Conservation (phyloP, 1,140 invertebrate genomes). For the Drosophila navojoa region DNA sequence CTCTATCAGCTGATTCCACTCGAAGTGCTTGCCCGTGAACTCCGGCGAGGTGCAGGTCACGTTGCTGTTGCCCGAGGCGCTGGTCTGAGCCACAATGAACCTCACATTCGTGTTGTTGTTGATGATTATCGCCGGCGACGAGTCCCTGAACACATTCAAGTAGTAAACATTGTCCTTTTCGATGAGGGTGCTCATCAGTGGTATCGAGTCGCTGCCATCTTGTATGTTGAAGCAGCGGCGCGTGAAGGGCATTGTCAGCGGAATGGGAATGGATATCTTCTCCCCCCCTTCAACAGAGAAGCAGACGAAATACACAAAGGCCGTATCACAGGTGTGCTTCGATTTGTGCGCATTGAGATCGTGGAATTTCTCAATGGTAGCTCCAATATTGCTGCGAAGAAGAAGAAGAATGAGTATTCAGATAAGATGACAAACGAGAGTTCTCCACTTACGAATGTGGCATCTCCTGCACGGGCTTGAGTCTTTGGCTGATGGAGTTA, state of each 20-base stretch:
- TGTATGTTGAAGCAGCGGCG: constrained; percentile 77
- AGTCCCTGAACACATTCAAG: constrained; percentile 71
- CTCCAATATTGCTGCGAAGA: constrained; percentile 47
- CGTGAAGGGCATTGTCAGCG: constrained; percentile 63
- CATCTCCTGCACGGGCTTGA: neutral
- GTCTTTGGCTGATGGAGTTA: constrained; percentile 15
- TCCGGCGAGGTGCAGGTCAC: constrained; percentile 69
- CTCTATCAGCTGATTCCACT: constrained; percentile 72
- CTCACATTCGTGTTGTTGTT: constrained; percentile 72
- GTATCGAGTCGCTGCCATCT: constrained; percentile 60
- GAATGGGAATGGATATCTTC: constrained; percentile 74
- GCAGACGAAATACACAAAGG: constrained; percentile 73
- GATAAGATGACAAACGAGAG: too few species aligned
- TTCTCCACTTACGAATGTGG: constrained; percentile 35
- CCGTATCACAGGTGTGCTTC: constrained; percentile 67
- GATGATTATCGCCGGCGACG: constrained; percentile 62
- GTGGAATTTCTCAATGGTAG: constrained; percentile 58
- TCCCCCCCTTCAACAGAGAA: constrained; percentile 41
- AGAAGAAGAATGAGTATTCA: neutral
- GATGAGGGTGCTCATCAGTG: constrained; percentile 66
- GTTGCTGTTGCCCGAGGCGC: constrained; percentile 73
- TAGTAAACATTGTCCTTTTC: constrained; percentile 75
- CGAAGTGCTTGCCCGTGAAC: constrained; percentile 70
- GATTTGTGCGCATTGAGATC: constrained; percentile 62
- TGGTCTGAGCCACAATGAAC: constrained; percentile 78